Conservation (phyloP, 1,140 invertebrate species). For the Ladona fulva region DNA sequence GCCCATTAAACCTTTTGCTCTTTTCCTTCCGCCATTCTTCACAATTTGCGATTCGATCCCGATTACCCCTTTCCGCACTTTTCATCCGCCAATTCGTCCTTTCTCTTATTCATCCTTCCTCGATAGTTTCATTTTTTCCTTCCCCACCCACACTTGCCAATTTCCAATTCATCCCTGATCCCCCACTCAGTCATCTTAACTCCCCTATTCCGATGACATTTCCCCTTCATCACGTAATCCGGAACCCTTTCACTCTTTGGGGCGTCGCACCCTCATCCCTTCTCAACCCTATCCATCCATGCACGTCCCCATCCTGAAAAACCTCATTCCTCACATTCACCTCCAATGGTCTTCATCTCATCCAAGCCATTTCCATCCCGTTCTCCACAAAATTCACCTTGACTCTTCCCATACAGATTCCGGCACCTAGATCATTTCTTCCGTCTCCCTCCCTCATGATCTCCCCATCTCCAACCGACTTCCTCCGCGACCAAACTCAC, state of each 20-base stretch:
- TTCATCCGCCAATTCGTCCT: no score
- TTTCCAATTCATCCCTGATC: slow-evolving; percentile 1
- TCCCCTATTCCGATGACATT: background rate
- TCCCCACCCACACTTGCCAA: background rate
- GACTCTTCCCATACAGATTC: no score
- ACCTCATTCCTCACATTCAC: no score
- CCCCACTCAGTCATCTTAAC: background rate
- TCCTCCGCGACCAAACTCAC: background rate
- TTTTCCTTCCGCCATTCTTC: no score
- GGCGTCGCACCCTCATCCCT: background rate
- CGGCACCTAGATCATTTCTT: background rate
- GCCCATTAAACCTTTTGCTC: no score
- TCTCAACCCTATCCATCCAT: background rate
- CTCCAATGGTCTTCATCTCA: no score
- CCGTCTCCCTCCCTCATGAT: background rate
- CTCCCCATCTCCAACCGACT: background rate
- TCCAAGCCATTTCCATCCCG: no score
- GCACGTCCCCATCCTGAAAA: no score
- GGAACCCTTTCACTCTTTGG: background rate
- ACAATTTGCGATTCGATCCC: no score
- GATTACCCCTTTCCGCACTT: no score
- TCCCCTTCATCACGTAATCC: slow-evolving; percentile 7
- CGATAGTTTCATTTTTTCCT: background rate
- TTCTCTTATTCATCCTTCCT: background rate
- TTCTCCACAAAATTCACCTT: no score